These are phyloP conservation scores for Eupleurogrammus muticus DNA, from an alignment of 2,797 vertebrate genomes.

Conservation along the genomic window DNA sequence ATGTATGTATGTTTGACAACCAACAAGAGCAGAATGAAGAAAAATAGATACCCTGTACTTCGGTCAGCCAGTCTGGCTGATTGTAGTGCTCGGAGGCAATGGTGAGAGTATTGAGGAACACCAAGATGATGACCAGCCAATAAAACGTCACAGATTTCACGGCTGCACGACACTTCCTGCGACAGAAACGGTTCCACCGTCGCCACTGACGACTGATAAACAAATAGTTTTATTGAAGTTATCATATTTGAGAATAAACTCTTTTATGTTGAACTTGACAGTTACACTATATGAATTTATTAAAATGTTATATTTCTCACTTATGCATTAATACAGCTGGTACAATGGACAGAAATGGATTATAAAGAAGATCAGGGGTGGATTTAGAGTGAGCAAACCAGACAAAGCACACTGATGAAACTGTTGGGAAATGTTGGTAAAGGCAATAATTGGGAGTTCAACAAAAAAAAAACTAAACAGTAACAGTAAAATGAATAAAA, in stretches of 20 bases:
- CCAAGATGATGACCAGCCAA: slow-evolving; percentile 98
- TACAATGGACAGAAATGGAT: neutral
- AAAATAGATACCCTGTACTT: slow-evolving; percentile 90
- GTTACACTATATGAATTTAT: neutral
- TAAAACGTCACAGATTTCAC: slow-evolving; percentile 98
- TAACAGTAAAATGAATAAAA: slow-evolving; percentile 1
- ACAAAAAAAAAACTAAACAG: slow-evolving; percentile 12
- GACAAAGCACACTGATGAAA: slow-evolving; percentile 14
- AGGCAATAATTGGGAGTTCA: neutral
- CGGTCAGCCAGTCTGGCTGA: slow-evolving; percentile 94
- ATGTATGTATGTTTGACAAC: neutral
- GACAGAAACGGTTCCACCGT: slow-evolving; percentile 96
- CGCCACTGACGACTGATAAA: slow-evolving; percentile 93
- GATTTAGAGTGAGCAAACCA: slow-evolving; percentile 11
- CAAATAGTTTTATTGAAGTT: neutral
- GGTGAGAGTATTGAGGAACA: slow-evolving; percentile 98
- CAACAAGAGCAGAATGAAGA: neutral
- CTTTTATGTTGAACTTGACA: neutral
- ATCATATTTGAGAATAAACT: neutral
- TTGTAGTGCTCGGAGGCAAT: slow-evolving; percentile 98
- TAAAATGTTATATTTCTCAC: neutral
- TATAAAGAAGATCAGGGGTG: neutral
- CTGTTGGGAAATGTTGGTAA: slow-evolving; percentile 5
- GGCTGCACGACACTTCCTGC: slow-evolving; percentile 92
- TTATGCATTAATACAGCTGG: neutral